A percentile compares a stretch with the other conserved stretches of the same genome.
Evolutionary conservation across 2,797 vertebrate genomes (phyloP).

Genomic region (Agapornis canus): DNA sequence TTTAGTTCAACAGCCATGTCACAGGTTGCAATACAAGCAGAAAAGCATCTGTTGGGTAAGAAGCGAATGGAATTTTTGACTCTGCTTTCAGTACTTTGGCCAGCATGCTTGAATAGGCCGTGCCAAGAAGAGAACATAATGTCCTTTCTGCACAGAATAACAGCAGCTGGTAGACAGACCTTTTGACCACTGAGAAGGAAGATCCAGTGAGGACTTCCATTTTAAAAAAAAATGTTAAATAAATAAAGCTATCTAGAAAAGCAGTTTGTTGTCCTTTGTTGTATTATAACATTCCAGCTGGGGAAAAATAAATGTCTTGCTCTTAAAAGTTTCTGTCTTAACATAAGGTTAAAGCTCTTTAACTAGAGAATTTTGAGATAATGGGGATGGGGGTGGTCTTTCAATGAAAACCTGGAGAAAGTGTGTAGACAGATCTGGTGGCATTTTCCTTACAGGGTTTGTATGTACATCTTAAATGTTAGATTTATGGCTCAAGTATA

Average conservation of each 20-base stretch:
- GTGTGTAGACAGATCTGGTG: neutral
- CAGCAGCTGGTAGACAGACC: conserved; percentile 18
- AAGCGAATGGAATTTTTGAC: conserved; percentile 39
- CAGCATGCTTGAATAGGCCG: neutral
- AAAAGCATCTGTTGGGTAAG: conserved; percentile 18
- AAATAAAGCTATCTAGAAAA: neutral
- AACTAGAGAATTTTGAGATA: neutral
- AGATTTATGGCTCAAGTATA: neutral
- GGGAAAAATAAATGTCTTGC: neutral
- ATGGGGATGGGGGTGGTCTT: neutral
- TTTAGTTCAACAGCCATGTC: neutral
- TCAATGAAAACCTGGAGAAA: neutral
- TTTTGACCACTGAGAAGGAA: neutral
- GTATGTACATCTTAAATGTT: neutral
- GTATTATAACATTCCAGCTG: neutral
- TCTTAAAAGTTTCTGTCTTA: neutral
- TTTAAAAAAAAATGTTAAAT: neutral
- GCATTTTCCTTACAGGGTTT: neutral
- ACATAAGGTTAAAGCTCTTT: neutral
- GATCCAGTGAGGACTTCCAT: neutral
- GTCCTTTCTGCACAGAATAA: neutral
- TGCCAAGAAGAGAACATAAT: conserved; percentile 2
- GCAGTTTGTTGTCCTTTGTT: neutral
- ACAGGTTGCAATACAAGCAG: neutral
- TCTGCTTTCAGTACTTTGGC: conserved; percentile 3